These are phyloP conservation scores for Pseudoatta argentina DNA, from an alignment of 1,140 invertebrate genomes.

Conservation along the genomic window DNA sequence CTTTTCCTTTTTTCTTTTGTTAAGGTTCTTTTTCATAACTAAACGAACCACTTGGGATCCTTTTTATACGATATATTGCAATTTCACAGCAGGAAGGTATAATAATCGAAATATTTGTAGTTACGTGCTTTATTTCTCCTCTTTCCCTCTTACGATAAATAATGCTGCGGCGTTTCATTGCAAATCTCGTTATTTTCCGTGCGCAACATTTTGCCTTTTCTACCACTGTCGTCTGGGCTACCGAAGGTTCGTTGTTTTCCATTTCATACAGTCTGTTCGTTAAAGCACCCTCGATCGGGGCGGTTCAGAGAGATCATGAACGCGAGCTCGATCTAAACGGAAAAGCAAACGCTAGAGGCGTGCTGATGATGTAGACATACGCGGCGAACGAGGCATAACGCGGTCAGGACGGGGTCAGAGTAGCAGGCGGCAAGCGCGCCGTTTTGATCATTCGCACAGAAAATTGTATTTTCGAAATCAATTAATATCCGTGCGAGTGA, in stretches of 20 bases:
- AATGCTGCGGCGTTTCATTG: conserved; percentile 3
- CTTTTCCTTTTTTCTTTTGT: not conserved
- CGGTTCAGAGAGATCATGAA: conserved; percentile 29
- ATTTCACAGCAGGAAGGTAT: not conserved
- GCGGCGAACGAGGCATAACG: conserved; percentile 46
- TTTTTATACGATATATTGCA: not conserved
- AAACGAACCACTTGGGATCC: not conserved
- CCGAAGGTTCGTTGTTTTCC: conserved; percentile 32
- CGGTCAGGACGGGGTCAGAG: conserved; percentile 17
- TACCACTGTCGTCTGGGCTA: not conserved
- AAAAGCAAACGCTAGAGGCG: conserved; percentile 60
- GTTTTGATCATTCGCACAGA: conserved; percentile 86
- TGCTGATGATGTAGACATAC: conserved; percentile 55
- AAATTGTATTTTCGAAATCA: conserved; percentile 86
- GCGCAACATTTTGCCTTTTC: not conserved
- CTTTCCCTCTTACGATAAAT: conserved; percentile 23
- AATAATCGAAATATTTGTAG: conserved; percentile 5
- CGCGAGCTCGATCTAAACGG: conserved; percentile 30
- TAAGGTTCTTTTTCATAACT: not conserved
- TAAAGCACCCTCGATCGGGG: conserved; percentile 35
- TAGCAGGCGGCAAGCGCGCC: conserved; percentile 41
- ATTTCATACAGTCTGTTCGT: conserved; percentile 35
- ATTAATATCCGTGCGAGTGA: conserved; percentile 85
- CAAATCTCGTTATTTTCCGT: conserved; percentile 8
- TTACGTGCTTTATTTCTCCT: conserved; percentile 14